These are phyloP conservation scores for Hylomyscus alleni DNA, from an alignment of 2,797 vertebrate genomes.

Conservation along the genomic window DNA sequence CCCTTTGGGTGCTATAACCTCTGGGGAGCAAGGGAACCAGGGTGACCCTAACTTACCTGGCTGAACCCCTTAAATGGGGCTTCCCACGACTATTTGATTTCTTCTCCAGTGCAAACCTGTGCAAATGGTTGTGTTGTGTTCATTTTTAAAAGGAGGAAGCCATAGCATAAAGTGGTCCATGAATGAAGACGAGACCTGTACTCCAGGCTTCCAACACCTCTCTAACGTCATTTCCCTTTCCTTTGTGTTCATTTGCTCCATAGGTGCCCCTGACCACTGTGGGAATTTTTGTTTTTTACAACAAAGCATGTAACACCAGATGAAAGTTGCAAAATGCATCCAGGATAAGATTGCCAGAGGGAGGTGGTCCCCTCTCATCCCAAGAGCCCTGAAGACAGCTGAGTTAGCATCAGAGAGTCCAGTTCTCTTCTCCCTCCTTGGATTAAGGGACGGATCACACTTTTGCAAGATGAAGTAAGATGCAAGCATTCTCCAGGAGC, in stretches of 20 bases:
- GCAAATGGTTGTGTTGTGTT: not conserved
- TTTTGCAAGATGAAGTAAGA: not conserved
- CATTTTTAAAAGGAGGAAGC: not conserved
- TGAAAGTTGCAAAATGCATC: not conserved
- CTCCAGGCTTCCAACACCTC: not conserved
- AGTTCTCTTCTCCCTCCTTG: not conserved
- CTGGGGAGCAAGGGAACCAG: not conserved
- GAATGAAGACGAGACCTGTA: not conserved
- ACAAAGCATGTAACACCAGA: not conserved
- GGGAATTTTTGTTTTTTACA: not conserved
- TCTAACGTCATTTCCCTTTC: not conserved
- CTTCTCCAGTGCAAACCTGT: not conserved
- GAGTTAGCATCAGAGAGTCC: not conserved
- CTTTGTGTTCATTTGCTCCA: not conserved
- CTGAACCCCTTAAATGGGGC: not conserved
- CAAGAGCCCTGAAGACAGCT: not conserved
- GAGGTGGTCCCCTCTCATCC: not conserved
- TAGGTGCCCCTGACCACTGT: not conserved
- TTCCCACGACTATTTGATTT: not conserved
- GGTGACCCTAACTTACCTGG: not conserved
- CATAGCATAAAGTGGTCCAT: not conserved
- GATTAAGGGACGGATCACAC: not conserved
- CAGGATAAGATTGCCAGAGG: not conserved
- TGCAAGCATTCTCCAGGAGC: not conserved
- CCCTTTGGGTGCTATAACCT: not conserved